phyloP scores from a whole-genome alignment of 2,113 vertebrate species.

The Nibea coibor region DNA sequence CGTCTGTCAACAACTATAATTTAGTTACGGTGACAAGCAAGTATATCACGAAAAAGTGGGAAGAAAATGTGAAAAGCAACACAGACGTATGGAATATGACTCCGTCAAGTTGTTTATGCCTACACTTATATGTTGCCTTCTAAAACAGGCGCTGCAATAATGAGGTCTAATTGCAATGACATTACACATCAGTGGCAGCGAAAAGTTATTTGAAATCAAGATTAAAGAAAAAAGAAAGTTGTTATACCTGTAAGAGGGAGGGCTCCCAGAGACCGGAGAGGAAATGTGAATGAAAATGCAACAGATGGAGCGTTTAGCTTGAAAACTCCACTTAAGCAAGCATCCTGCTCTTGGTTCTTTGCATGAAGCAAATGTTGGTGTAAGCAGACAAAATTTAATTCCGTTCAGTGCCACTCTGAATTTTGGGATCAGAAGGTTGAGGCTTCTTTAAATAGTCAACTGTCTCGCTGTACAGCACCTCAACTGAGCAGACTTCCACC shows the following conservation, averaged over 20 bases:
- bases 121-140: not conserved
- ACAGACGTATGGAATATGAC: not conserved
- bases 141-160: slow-evolving; percentile 1
- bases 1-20: slow-evolving; percentile 28
- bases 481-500: not conserved
- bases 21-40: slow-evolving; percentile 11
- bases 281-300: not conserved
- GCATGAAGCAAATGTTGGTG: slow-evolving; percentile 6
- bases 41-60: slow-evolving; percentile 13
- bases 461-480: not conserved
- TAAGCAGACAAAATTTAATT: slow-evolving; percentile 5
- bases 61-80: not conserved
- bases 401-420: not conserved
- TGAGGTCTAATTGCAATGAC: not conserved
- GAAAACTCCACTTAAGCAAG: slow-evolving; percentile 12
- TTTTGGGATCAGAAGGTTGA: not conserved
- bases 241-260: not conserved
- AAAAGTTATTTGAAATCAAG: too few relatives aligned
- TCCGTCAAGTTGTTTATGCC: not conserved
- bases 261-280: not conserved
- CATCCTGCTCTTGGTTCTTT: not conserved
- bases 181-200: not conserved
- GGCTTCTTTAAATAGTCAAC: not conserved
- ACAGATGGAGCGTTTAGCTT: not conserved
- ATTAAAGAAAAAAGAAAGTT: too few relatives aligned